These are phyloP conservation scores for Apamea anceps DNA, from an alignment of 2,888 invertebrate species.

Conservation along the genomic window DNA sequence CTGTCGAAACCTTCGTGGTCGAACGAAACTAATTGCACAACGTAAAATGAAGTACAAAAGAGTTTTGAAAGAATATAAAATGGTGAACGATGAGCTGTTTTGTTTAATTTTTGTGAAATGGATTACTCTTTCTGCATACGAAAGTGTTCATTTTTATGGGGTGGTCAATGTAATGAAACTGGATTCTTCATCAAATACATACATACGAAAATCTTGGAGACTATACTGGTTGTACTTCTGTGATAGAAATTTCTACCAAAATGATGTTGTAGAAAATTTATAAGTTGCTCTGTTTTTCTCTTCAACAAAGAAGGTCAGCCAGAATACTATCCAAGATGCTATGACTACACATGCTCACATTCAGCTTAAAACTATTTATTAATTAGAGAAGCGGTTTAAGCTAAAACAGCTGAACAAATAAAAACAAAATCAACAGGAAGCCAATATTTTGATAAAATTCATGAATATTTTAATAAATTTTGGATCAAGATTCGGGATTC, in stretches of 20 bases:
- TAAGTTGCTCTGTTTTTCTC: background rate
- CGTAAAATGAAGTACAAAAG: constrained; percentile 8
- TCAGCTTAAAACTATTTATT: background rate
- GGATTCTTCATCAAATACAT: background rate
- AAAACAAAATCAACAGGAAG: background rate
- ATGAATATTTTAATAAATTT: background rate
- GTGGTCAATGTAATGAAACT: background rate
- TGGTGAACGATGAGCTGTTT: constrained; percentile 1
- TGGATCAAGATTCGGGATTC: background rate
- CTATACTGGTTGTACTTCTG: no score
- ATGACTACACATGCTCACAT: background rate
- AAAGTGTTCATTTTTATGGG: background rate
- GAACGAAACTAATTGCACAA: background rate
- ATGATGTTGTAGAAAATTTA: background rate
- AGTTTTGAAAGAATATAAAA: background rate
- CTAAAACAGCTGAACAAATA: background rate
- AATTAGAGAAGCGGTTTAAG: background rate
- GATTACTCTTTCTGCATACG: background rate
- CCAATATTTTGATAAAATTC: no score
- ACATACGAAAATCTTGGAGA: background rate
- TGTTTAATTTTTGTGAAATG: constrained; percentile 4
- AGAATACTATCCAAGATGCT: background rate
- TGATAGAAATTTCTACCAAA: background rate
- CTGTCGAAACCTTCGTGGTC: background rate
- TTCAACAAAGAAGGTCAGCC: background rate